Conservation (phyloP, 2,888 invertebrate species). For the Cataglyphis livida region DNA sequence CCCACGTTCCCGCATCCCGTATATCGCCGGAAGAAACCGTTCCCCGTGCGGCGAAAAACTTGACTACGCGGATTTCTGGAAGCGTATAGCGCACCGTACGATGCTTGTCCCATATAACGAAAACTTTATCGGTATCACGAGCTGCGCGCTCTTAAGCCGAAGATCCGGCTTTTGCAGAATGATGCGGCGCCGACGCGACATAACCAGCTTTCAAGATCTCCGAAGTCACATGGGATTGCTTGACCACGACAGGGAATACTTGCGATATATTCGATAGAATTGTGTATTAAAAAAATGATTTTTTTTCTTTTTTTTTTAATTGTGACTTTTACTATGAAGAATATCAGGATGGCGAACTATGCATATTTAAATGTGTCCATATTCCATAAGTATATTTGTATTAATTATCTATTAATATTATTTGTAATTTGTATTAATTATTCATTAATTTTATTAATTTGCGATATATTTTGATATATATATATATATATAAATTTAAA, state of each 20-base stretch:
- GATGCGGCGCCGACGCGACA: constrained; percentile 55
- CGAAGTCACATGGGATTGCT: constrained; percentile 55
- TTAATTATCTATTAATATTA: not conserved
- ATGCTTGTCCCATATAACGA: constrained; percentile 61
- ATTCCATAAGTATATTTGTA: not conserved
- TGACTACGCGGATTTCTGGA: constrained; percentile 51
- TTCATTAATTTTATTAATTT: not conserved
- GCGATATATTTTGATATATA: not conserved
- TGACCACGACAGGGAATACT: constrained; percentile 35
- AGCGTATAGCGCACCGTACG: constrained; percentile 42
- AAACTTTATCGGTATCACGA: constrained; percentile 72
- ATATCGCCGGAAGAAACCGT: constrained; percentile 22
- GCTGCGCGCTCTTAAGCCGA: constrained; percentile 69
- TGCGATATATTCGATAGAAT: constrained; percentile 6
- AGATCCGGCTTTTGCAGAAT: constrained; percentile 69
- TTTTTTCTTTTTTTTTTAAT: not conserved
- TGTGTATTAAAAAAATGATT: not conserved
- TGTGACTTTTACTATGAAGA: not conserved
- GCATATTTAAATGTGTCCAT: too few species aligned
- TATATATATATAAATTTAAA: not conserved
- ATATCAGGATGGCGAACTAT: not conserved
- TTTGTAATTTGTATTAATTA: not conserved
- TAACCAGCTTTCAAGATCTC: constrained; percentile 59
- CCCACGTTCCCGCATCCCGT: not conserved
- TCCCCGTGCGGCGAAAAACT: constrained; percentile 65